phyloP scores from a whole-genome alignment of 1,140 invertebrate species.

The Formica selysi region DNA sequence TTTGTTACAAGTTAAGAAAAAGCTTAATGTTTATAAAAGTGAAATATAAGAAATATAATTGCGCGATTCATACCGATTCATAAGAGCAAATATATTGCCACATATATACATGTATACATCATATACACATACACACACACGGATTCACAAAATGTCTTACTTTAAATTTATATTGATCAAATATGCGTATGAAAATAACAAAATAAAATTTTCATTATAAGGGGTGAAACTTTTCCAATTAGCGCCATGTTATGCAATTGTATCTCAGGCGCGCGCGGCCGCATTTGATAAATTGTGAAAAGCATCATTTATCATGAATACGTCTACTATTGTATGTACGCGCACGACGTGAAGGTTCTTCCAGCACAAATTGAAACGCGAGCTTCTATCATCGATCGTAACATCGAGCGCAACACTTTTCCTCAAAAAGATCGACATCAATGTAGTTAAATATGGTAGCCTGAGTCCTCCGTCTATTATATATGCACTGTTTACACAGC shows the following conservation, averaged over 20 bases:
- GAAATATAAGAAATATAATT: background rate
- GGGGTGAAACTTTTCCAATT: constrained; percentile 53
- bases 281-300: constrained; percentile 58
- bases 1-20: background rate
- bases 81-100: background rate
- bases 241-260: constrained; percentile 41
- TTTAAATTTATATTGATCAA: constrained; percentile 29
- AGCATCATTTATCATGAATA: constrained; percentile 54
- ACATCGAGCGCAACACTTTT: constrained; percentile 27
- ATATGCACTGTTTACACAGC: constrained; percentile 71
- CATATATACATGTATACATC: too few relatives aligned
- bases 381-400: constrained; percentile 32
- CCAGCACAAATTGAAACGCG: constrained; percentile 51
- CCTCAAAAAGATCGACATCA: constrained; percentile 64
- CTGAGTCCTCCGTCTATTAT: constrained; percentile 58
- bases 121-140: background rate
- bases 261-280: background rate
- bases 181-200: constrained; percentile 17
- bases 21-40: background rate
- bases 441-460: constrained; percentile 69
- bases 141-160: background rate
- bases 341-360: constrained; percentile 24
- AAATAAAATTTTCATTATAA: constrained; percentile 22
- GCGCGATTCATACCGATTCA: background rate
- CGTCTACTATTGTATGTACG: constrained; percentile 52